phyloP scores from a whole-genome alignment of 2,888 invertebrate genomes.

The Ichneumoninae sp. region DNA sequence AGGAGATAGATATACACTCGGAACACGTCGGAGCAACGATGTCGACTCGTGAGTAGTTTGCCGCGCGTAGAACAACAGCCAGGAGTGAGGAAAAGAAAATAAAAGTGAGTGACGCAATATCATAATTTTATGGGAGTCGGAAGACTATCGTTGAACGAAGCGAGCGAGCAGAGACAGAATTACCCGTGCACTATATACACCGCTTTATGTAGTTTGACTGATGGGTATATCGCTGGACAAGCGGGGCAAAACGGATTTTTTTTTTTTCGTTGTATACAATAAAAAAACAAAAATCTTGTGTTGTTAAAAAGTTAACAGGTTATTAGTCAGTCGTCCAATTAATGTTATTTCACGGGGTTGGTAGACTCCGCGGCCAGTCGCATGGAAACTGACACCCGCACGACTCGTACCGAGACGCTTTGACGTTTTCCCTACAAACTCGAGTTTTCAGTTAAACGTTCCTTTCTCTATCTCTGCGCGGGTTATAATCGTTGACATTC shows the following conservation, averaged over 20 bases:
- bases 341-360: constrained; percentile 58
- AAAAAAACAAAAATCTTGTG: no score
- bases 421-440: no score
- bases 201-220: not conserved
- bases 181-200: not conserved
- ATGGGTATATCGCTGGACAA: no score
- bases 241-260: no score
- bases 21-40: not conserved
- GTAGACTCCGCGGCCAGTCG: constrained; percentile 5
- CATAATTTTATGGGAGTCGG: not conserved
- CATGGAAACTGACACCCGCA: constrained; percentile 42
- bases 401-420: not conserved
- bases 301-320: constrained; percentile 70
- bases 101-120: constrained; percentile 9
- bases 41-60: not conserved
- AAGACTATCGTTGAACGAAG: not conserved
- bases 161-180: not conserved
- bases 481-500: no score
- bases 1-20: no score
- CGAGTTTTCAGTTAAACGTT: no score
- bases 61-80: not conserved
- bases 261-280: no score
- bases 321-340: constrained; percentile 72
- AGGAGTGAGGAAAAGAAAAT: not conserved
- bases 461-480: no score